phyloP scores from a whole-genome alignment of 2,113 vertebrate genomes.

The Octodon degus region DNA sequence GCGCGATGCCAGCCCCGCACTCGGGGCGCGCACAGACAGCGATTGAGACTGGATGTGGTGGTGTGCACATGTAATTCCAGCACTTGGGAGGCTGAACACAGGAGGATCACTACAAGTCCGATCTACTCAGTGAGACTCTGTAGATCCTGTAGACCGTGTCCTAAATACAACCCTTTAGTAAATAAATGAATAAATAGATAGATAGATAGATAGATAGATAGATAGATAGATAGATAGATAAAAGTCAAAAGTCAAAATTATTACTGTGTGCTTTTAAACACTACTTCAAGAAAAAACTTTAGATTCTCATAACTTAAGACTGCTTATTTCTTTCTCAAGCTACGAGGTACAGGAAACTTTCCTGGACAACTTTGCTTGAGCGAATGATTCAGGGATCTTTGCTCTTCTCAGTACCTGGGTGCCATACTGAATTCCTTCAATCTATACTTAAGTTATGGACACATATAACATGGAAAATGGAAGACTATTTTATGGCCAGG shows the following conservation, averaged over 20 bases:
- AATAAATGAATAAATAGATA: no score
- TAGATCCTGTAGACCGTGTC: no score
- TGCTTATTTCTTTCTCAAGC: neutral
- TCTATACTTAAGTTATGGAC: neutral
- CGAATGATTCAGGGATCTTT: neutral
- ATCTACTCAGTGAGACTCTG: no score
- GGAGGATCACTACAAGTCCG: no score
- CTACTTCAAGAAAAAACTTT: neutral
- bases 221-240: no score
- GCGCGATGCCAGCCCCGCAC: no score
- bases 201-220: no score
- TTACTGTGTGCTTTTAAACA: neutral
- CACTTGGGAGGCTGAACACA: no score
- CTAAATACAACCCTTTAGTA: no score
- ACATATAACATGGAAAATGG: neutral
- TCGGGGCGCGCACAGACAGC: no score
- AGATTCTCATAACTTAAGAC: neutral
- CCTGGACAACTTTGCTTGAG: neutral
- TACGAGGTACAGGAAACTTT: neutral
- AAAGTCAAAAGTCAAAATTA: neutral
- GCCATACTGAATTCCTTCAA: neutral
- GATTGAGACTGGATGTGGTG: no score
- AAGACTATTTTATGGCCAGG: neutral
- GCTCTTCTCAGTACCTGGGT: neutral
- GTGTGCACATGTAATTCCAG: no score